Conservation (phyloP, 1,140 invertebrate genomes). For the Heliconius hermathena region DNA sequence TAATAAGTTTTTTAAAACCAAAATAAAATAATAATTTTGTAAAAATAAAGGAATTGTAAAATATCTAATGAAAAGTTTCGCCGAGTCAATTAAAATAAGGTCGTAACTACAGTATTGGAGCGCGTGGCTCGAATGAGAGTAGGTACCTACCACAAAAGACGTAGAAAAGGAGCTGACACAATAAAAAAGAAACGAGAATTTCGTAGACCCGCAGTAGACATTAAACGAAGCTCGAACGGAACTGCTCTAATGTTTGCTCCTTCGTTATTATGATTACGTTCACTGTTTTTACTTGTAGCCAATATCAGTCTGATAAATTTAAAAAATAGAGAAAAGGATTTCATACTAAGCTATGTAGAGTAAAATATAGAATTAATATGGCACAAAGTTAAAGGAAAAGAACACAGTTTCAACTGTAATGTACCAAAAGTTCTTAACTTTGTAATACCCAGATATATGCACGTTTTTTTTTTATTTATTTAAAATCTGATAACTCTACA, state of each 20-base stretch:
- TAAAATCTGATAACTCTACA: too few relatives aligned
- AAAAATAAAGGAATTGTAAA: slow-evolving; percentile 21
- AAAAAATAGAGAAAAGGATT: neutral
- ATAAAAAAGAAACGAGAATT: slow-evolving; percentile 44
- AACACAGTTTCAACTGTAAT: too few relatives aligned
- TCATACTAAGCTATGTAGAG: too few relatives aligned
- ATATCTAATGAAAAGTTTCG: slow-evolving; percentile 29
- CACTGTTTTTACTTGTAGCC: slow-evolving; percentile 31
- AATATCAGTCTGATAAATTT: neutral
- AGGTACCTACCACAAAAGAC: slow-evolving; percentile 33
- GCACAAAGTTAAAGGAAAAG: too few relatives aligned
- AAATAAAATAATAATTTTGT: neutral
- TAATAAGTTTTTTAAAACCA: neutral
- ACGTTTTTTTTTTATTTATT: too few relatives aligned
- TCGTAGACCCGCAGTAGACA: slow-evolving; percentile 38
- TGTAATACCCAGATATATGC: neutral
- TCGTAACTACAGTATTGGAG: slow-evolving; percentile 37
- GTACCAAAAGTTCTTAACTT: too few relatives aligned
- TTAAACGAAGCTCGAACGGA: slow-evolving; percentile 33
- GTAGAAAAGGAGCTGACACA: slow-evolving; percentile 39
- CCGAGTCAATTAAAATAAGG: slow-evolving; percentile 36
- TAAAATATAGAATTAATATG: too few relatives aligned
- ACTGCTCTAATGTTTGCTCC: slow-evolving; percentile 30
- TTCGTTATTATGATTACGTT: slow-evolving; percentile 37
- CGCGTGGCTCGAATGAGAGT: slow-evolving; percentile 36